Evolutionary conservation across 2,113 vertebrate species (phyloP).

Genomic region (Picathartes gymnocephalus): DNA sequence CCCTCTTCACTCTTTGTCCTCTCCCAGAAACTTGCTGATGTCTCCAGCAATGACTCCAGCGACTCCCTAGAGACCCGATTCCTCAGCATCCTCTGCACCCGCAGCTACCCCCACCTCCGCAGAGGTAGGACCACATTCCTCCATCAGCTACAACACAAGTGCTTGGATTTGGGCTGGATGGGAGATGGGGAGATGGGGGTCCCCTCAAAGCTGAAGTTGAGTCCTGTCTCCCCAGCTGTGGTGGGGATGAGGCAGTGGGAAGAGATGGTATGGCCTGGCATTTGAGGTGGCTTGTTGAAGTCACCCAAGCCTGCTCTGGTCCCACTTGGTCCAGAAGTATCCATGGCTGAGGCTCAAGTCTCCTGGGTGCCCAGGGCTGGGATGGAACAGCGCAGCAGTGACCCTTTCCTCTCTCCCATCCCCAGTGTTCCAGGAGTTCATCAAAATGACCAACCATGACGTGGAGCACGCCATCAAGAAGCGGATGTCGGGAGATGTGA

Average conservation of each 20-base stretch:
- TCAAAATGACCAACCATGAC: slow-evolving; percentile 90
- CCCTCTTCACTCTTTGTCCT: not conserved
- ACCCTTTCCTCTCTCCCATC: not conserved
- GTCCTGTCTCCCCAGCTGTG: not conserved
- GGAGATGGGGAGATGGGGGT: not conserved
- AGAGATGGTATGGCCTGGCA: not conserved
- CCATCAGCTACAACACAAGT: not conserved
- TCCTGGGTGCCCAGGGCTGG: not conserved
- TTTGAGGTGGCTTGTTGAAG: not conserved
- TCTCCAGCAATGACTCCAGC: slow-evolving; percentile 80
- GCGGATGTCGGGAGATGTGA: slow-evolving; percentile 90
- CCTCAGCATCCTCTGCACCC: slow-evolving; percentile 91
- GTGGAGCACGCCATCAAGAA: slow-evolving; percentile 94
- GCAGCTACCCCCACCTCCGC: slow-evolving; percentile 90
- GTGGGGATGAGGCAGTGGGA: not conserved
- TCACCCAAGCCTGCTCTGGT: not conserved
- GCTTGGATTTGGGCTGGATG: not conserved
- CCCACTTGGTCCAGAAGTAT: not conserved
- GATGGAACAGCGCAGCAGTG: not conserved
- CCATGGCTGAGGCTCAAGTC: rapidly evolving
- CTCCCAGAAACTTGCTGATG: slow-evolving; percentile 85
- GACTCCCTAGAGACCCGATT: slow-evolving; percentile 89
- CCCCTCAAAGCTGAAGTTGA: not conserved
- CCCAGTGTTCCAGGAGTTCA: slow-evolving; percentile 94
- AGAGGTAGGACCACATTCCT: slow-evolving; percentile 74